These are phyloP conservation scores for Anseranas semipalmata DNA, from an alignment of 2,113 vertebrate genomes.

Conservation along the genomic window DNA sequence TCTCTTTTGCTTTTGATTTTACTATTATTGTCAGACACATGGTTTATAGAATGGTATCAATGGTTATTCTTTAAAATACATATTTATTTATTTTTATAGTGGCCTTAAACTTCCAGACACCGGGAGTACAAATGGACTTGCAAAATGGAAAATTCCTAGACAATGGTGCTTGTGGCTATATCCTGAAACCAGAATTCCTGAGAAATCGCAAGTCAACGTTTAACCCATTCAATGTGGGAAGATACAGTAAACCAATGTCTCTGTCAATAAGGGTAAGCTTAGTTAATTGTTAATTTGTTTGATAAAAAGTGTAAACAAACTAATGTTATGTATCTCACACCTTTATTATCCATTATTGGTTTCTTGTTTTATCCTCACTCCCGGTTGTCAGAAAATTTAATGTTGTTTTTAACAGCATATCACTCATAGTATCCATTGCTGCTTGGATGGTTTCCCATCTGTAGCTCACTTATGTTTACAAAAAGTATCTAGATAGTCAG, in stretches of 20 bases:
- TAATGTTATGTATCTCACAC: neutral
- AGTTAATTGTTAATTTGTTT: neutral
- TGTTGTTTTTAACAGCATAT: neutral
- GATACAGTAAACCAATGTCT: slow-evolving; percentile 56
- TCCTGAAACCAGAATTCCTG: slow-evolving; percentile 85
- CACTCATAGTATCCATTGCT: neutral
- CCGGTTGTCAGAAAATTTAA: neutral
- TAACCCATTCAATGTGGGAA: slow-evolving; percentile 62
- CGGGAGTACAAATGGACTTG: slow-evolving; percentile 83
- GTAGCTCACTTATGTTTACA: neutral
- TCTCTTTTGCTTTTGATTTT: neutral
- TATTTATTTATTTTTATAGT: slow-evolving; percentile 71
- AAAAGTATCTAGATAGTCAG: neutral
- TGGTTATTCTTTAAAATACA: neutral
- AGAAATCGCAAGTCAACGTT: slow-evolving; percentile 63
- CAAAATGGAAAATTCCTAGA: slow-evolving; percentile 88
- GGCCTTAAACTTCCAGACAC: slow-evolving; percentile 90
- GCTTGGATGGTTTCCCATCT: neutral
- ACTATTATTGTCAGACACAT: neutral
- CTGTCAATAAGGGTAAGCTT: slow-evolving; percentile 78
- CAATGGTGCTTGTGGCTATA: slow-evolving; percentile 87
- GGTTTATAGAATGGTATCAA: neutral
- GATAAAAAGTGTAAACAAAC: neutral
- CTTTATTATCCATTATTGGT: neutral
- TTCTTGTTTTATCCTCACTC: neutral